A percentile compares a stretch with the other conserved stretches of the same genome.
Evolutionary conservation across 2,113 vertebrate genomes (phyloP).

Genomic region (Uropsilus gracilis): DNA sequence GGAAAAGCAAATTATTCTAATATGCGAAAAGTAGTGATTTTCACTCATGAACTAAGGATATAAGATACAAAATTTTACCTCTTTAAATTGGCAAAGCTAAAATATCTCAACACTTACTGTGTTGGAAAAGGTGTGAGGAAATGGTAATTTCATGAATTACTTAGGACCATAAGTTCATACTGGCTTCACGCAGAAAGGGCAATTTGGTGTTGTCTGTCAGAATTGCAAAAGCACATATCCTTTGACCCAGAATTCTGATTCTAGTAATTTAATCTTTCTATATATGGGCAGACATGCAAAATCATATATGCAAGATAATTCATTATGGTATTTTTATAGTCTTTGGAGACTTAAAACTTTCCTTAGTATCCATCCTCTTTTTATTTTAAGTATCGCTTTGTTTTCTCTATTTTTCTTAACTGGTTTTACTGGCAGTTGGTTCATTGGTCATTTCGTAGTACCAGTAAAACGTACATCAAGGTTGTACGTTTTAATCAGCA

Average conservation of each 20-base stretch:
- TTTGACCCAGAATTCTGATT: neutral
- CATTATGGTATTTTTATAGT: neutral
- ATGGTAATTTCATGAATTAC: neutral
- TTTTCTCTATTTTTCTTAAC: neutral
- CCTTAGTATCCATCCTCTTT: too few species aligned
- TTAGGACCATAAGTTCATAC: neutral
- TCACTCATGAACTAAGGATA: neutral
- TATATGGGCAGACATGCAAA: neutral
- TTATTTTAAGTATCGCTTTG: constrained; percentile 8
- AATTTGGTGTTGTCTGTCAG: neutral
- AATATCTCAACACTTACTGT: neutral
- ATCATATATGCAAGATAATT: neutral
- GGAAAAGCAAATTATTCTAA: neutral
- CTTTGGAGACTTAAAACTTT: too few species aligned
- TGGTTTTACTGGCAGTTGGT: constrained; percentile 17
- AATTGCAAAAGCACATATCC: neutral
- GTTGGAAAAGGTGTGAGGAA: neutral
- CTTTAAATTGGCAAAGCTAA: constrained; percentile 31
- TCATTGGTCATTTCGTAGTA: constrained; percentile 34
- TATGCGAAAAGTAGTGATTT: neutral
- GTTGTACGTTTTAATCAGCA: constrained; percentile 17
- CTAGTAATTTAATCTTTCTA: neutral
- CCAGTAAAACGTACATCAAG: neutral
- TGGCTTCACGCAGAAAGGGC: neutral
- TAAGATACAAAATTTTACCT: neutral